Evolutionary conservation across 2,797 vertebrate species (phyloP), one percentile per base, ranked within the genome.

Genomic region (Discoglossus pictus): DNA sequence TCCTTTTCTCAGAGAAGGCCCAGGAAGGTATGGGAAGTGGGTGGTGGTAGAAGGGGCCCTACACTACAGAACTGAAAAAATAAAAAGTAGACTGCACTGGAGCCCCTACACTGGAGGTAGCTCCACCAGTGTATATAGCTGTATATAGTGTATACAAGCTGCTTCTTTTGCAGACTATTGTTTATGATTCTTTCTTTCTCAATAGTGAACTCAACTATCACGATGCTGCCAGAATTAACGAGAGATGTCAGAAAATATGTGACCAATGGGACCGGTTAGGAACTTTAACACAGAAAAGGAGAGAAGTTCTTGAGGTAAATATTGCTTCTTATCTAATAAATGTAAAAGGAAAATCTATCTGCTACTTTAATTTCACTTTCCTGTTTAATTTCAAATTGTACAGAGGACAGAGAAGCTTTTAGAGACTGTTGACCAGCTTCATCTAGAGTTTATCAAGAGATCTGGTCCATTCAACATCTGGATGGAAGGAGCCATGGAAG

Each of bases 401-500:
- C 82, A 99, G 97, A 93, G 97, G 36, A 93, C 93, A 0, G 96
- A 98, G 59, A 99, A 99, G 75, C 82, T 99, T 75, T 86, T 97
- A 0, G 96, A 99, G 81, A 99, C 96, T 1, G 94, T 98, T 20
- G 96, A 99, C 81, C 97, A 98, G 76, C 83, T 99, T 84, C 95
- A 96, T 78, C 73, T 99, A 84, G 97, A 99, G 77, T 98, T 95
- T 82, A 90, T 94, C 44, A 99, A 98, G 86, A 91, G 97, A 80
- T 93, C 93, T 1, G 94, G 93, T 38, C 96, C 96, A 21, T 99
- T 99, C 84, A 98, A 98, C 84, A 99, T 97, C 83, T 98, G 97
- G 96, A 96, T 98, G 96, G 96, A 98, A 74, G 96, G 96, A 21
- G 97, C 97, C 54, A 97, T 97, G 96, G 97, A 99, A 82, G 97